Evolutionary conservation across 2,113 vertebrate genomes (phyloP).

Genomic region (Dolichotis patagonum): DNA sequence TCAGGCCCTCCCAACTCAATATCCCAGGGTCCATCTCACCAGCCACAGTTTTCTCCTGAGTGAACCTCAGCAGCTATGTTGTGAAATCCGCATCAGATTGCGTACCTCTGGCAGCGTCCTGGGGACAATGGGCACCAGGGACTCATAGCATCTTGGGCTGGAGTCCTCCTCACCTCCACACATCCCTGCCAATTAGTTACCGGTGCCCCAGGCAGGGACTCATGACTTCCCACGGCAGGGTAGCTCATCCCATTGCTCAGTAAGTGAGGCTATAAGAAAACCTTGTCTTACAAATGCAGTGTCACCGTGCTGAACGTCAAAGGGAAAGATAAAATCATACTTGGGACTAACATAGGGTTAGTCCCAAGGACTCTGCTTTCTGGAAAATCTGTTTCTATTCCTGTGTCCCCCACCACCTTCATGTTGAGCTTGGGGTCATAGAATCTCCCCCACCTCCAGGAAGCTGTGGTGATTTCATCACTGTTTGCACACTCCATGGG

Average conservation of each 20-base stretch:
- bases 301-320: background rate
- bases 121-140: slow-evolving; percentile 55
- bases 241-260: background rate
- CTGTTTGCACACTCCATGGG: slow-evolving; percentile 22
- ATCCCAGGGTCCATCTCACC: slow-evolving; percentile 35
- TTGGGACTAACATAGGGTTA: background rate
- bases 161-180: slow-evolving; percentile 62
- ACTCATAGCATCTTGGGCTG: slow-evolving; percentile 36
- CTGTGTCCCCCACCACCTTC: background rate
- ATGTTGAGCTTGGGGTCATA: background rate
- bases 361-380: background rate
- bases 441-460: background rate
- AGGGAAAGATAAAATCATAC: background rate
- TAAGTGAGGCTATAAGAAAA: background rate
- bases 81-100: slow-evolving; percentile 64
- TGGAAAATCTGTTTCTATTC: background rate
- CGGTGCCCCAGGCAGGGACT: slow-evolving; percentile 17
- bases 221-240: slow-evolving; percentile 54
- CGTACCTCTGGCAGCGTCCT: slow-evolving; percentile 52
- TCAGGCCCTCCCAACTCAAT: slow-evolving; percentile 61
- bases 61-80: slow-evolving; percentile 51
- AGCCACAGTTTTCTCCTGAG: slow-evolving; percentile 49
- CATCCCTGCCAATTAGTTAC: slow-evolving; percentile 27
- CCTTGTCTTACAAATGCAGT: background rate
- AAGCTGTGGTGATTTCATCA: slow-evolving; percentile 57